phyloP scores from a whole-genome alignment of 2,888 invertebrate species.

The Blera fallax region DNA sequence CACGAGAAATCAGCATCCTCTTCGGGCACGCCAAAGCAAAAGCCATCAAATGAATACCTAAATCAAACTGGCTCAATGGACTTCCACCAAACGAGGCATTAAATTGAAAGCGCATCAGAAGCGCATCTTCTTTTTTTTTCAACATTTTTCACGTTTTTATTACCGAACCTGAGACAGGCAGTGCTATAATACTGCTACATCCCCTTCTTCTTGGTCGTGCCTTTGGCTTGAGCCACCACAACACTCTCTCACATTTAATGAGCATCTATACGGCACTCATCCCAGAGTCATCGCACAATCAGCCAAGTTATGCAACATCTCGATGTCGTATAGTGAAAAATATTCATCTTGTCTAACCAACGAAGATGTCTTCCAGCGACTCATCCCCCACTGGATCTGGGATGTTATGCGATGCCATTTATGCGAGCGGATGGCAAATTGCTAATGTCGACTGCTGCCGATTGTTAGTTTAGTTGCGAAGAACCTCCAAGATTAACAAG shows the following conservation, averaged over 20 bases:
- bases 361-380: slow-evolving; percentile 34
- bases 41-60: slow-evolving; percentile 30
- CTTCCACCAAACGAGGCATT: background rate
- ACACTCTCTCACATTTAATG: slow-evolving; percentile 54
- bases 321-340: slow-evolving; percentile 20
- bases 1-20: slow-evolving; percentile 29
- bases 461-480: background rate
- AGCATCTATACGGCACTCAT: slow-evolving; percentile 58
- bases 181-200: no score
- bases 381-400: slow-evolving; percentile 41
- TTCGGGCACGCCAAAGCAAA: slow-evolving; percentile 5
- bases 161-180: background rate
- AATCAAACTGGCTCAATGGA: slow-evolving; percentile 14
- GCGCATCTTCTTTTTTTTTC: slow-evolving; percentile 39
- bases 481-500: slow-evolving; percentile 39
- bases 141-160: slow-evolving; percentile 23
- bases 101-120: slow-evolving; percentile 33
- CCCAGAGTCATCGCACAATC: slow-evolving; percentile 56
- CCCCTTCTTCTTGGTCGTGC: slow-evolving; percentile 3
- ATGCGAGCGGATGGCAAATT: slow-evolving; percentile 63
- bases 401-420: slow-evolving; percentile 65
- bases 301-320: slow-evolving; percentile 52
- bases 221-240: slow-evolving; percentile 26
- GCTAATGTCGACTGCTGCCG: slow-evolving; percentile 54
- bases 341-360: slow-evolving; percentile 15